A percentile compares a stretch with the other conserved stretches of the same genome.
phyloP scores from a whole-genome alignment of 30 jellyfish, hydroid and myxozoan species.

The Sanderia malayensis region DNA sequence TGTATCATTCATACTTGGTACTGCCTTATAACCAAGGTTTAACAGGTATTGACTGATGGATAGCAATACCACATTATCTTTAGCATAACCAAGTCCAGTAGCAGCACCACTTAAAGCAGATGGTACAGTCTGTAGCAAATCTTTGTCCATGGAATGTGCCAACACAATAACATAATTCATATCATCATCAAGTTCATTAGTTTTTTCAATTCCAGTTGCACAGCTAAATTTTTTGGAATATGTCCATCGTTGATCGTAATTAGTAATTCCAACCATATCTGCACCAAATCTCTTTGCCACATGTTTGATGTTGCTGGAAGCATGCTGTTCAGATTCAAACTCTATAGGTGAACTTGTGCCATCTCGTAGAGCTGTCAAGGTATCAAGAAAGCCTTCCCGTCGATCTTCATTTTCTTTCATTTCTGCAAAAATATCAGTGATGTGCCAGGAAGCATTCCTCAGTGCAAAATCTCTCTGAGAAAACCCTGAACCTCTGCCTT shows the following conservation, averaged over 20 bases:
- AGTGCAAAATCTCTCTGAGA: slow-evolving; percentile 55
- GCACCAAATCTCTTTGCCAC: slow-evolving; percentile 47
- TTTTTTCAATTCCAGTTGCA: slow-evolving; percentile 28
- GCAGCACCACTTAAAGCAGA: slow-evolving; percentile 69
- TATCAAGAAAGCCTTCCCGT: slow-evolving; percentile 46
- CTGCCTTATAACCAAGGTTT: slow-evolving; percentile 55
- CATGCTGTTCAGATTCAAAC: slow-evolving; percentile 35
- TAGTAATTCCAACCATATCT: slow-evolving; percentile 31
- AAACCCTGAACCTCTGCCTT: slow-evolving; percentile 60
- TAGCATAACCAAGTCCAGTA: slow-evolving; percentile 60
- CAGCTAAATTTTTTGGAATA: slow-evolving; percentile 38
- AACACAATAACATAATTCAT: slow-evolving; percentile 30
- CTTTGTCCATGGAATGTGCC: slow-evolving; percentile 41
- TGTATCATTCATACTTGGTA: slow-evolving; percentile 58
- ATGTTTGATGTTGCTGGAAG: slow-evolving; percentile 33
- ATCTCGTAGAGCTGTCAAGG: slow-evolving; percentile 37
- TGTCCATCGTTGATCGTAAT: slow-evolving; percentile 43
- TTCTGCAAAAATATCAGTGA: slow-evolving; percentile 54
- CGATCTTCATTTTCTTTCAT: slow-evolving; percentile 43
- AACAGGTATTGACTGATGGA: slow-evolving; percentile 45
- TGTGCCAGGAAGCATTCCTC: slow-evolving; percentile 64
- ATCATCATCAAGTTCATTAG: slow-evolving; percentile 30
- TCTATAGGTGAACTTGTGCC: slow-evolving; percentile 30
- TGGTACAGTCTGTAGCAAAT: slow-evolving; percentile 57
- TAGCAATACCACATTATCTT: slow-evolving; percentile 34